These are phyloP conservation scores for Epirrhoe alternata DNA, from an alignment of 2,888 invertebrate genomes.

Conservation along the genomic window DNA sequence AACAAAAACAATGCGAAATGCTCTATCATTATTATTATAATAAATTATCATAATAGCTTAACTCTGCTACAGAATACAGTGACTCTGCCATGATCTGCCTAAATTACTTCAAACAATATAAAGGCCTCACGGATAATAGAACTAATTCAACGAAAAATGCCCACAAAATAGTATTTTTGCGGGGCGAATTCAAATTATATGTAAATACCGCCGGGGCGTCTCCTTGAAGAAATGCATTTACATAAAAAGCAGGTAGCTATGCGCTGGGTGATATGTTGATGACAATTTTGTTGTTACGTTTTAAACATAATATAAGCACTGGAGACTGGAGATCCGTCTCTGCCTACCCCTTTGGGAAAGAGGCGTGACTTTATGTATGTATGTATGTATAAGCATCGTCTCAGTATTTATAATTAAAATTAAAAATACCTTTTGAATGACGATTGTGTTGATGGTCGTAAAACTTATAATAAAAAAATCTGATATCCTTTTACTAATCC, in stretches of 20 bases:
- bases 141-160: conserved; percentile 41
- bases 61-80: no score
- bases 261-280: neutral
- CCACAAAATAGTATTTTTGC: conserved; percentile 44
- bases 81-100: neutral
- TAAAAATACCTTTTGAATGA: no score
- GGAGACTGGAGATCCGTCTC: no score
- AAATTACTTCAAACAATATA: conserved; percentile 14
- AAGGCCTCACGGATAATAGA: conserved; percentile 32
- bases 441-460: no score
- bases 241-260: conserved; percentile 15
- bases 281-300: neutral
- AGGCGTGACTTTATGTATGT: no score
- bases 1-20: neutral
- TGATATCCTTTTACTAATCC: no score
- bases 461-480: no score
- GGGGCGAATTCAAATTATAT: conserved; percentile 67
- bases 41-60: neutral
- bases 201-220: conserved; percentile 59
- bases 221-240: conserved; percentile 6
- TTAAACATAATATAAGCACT: neutral
- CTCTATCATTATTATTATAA: neutral
- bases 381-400: no score
- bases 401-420: no score
- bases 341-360: no score